Evolutionary conservation across 2,888 invertebrate species (phyloP).

Genomic region (Trissoscelio sp.): DNA sequence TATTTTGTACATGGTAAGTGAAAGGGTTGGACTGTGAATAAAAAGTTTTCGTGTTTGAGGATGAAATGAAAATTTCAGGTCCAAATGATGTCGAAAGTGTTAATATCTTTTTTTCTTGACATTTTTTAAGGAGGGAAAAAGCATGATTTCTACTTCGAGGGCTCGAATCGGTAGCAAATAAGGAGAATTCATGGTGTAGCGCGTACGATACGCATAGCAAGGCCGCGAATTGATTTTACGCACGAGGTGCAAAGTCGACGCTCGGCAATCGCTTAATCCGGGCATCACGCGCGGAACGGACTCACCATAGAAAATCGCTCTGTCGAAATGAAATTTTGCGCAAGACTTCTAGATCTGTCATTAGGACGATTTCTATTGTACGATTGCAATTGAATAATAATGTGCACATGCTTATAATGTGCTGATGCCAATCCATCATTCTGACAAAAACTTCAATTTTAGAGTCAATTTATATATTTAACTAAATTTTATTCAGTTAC

Average conservation of each 20-base stretch:
- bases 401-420: not conserved
- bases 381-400: slow-evolving; percentile 33
- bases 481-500: no score
- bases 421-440: no score
- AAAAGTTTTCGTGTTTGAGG: no score
- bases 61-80: no score
- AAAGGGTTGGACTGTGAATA: no score
- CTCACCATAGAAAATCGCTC: slow-evolving; percentile 61
- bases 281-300: slow-evolving; percentile 59
- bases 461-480: not conserved
- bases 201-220: slow-evolving; percentile 49
- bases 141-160: not conserved
- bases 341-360: slow-evolving; percentile 56
- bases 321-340: slow-evolving; percentile 72
- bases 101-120: not conserved
- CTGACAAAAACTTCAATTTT: no score
- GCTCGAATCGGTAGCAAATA: slow-evolving; percentile 53
- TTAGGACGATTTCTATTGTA: slow-evolving; percentile 55
- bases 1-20: no score
- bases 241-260: slow-evolving; percentile 63
- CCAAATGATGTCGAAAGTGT: not conserved
- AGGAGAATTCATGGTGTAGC: slow-evolving; percentile 39
- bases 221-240: slow-evolving; percentile 64
- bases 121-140: not conserved
- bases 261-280: slow-evolving; percentile 56